Base-by-base conservation (phyloP, 2,888 invertebrate species). In the Mythimna impura region DNA sequence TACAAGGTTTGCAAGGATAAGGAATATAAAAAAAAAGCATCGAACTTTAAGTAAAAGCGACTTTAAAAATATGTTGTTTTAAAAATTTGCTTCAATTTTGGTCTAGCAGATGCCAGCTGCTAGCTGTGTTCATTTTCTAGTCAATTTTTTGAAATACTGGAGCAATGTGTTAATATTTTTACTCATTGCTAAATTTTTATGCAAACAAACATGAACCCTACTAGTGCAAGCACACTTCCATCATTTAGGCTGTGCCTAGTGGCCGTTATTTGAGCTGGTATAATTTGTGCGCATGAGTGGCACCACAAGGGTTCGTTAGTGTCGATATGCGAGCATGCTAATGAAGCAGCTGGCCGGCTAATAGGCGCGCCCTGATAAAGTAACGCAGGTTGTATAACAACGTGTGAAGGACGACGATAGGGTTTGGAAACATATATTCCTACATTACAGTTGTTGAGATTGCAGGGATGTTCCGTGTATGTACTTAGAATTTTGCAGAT, bases 251-350 rank as follows among this genome's bases (percentile, higher is more conserved):
- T 58, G 12, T 22, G 36, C 20, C 14, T 6, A 9, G 43, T 52
- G 30, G 5, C 1, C 50, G 17, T 76, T 76, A 75, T 74, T 76
- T 60, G 50, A 47, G 63, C 36, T 43, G 22, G 63, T 82, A 60
- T 60, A 69, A 80, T 93, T 92, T 92, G 91, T 92, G 92, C 90
- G 91, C 90, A 89, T 88, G 92, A 91, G 92, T 89, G 90, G 90
- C 84, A 87, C 89, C 83, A 80, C 87, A 81, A 83, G 87, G 91
- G 89, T 91, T 91, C 88, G 92, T 89, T 90, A 88, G 90, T 86
- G 85, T 85, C 84, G 87, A 83, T 83, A 81, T 88, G 89, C 82
- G 84, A 85, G 87, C 85, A 52, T 57, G 69, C 52, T 80, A 74
- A 80, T 80, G 64, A 81, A 78, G 76, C 79, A 66, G 68, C 77